These are phyloP conservation scores for Drosophila anomelani DNA, from an alignment of 2,888 invertebrate species.

Conservation along the genomic window DNA sequence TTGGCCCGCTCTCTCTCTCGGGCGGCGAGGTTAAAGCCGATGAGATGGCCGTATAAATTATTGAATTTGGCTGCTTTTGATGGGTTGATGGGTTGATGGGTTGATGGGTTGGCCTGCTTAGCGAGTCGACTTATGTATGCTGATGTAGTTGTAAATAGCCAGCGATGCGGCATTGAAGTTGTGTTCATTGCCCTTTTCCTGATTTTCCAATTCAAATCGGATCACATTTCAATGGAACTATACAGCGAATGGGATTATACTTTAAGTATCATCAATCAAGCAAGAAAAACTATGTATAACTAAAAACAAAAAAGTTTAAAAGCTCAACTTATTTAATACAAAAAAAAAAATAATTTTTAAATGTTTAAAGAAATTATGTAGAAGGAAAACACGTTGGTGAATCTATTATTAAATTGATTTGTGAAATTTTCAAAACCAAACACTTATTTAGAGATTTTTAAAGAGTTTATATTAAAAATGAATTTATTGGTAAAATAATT, in stretches of 20 bases:
- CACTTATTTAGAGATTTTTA: background rate
- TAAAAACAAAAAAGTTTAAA: no score
- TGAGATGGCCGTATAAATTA: conserved; percentile 37
- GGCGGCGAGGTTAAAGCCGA: conserved; percentile 28
- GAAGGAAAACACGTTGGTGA: no score
- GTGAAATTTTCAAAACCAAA: background rate
- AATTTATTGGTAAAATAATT: background rate
- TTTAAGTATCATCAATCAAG: background rate
- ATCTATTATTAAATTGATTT: no score
- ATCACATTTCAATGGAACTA: background rate
- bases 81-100: conserved; percentile 11
- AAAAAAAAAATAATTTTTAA: background rate
- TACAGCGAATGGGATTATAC: background rate
- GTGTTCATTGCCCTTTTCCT: background rate
- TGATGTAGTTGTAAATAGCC: conserved; percentile 15
- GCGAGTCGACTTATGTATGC: background rate
- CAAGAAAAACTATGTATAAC: no score
- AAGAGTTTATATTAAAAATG: background rate
- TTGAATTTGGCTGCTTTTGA: conserved; percentile 36
- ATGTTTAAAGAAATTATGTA: background rate
- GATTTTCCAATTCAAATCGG: background rate
- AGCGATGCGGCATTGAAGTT: background rate
- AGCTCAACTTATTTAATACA: background rate
- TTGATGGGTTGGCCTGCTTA: background rate
- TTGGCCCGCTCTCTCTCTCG: conserved; percentile 1